Evolutionary conservation across 2,888 invertebrate genomes (phyloP).

Genomic region (Dione juno): DNA sequence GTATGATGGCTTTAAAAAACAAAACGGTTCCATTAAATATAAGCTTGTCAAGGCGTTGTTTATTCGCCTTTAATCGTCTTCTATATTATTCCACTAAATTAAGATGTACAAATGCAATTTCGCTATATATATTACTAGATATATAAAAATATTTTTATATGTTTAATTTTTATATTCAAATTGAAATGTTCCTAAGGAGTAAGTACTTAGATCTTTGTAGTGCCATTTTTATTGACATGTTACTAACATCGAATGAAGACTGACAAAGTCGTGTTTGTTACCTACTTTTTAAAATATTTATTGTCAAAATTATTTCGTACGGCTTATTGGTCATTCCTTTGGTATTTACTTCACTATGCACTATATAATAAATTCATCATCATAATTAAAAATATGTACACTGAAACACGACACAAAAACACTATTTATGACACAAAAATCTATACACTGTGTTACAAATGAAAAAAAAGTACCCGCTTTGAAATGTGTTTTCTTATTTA

Average conservation of each 20-base stretch:
- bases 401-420: no score
- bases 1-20: conserved; percentile 41
- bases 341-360: not conserved
- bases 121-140: conserved; percentile 55
- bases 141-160: conserved; percentile 67
- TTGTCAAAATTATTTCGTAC: not conserved
- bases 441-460: no score
- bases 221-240: conserved; percentile 70
- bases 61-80: conserved; percentile 28
- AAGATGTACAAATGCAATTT: conserved; percentile 59
- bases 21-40: conserved; percentile 35
- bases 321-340: not conserved
- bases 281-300: not conserved
- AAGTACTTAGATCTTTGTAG: conserved; percentile 68
- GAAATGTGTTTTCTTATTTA: no score
- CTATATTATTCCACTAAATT: conserved; percentile 40
- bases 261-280: conserved; percentile 59
- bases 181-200: conserved; percentile 70
- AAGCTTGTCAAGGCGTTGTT: conserved; percentile 29
- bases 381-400: no score
- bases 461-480: no score
- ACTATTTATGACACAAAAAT: no score
- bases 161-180: conserved; percentile 61
- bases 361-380: no score
- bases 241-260: conserved; percentile 76